phyloP scores from a whole-genome alignment of 2,888 invertebrate species.

The Digitonthophagus gazella region DNA sequence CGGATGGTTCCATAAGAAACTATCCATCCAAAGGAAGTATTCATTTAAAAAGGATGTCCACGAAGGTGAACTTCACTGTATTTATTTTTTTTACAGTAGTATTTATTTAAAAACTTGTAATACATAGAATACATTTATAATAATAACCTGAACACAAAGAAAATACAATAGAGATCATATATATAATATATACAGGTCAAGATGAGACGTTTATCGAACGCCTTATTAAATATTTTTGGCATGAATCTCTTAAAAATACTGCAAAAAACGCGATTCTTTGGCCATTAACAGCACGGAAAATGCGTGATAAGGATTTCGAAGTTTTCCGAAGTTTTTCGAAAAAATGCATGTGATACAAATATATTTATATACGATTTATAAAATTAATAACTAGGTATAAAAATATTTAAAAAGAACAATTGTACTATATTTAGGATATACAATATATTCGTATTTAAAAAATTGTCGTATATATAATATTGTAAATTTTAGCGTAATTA shows the following conservation, averaged over 20 bases:
- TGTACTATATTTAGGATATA: slow-evolving; percentile 35
- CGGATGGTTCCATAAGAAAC: no score
- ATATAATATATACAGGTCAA: slow-evolving; percentile 12
- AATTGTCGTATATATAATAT: slow-evolving; percentile 20
- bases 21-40: no score
- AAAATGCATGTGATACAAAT: slow-evolving; percentile 11
- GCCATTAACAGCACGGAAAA: slow-evolving; percentile 22
- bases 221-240: slow-evolving; percentile 12
- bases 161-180: slow-evolving; percentile 10
- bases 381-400: slow-evolving; percentile 36
- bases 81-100: background rate
- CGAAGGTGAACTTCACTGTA: no score
- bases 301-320: no score
- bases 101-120: slow-evolving; percentile 12
- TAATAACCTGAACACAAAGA: slow-evolving; percentile 14
- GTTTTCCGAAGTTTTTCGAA: no score
- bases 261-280: slow-evolving; percentile 28
- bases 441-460: slow-evolving; percentile 27
- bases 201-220: background rate
- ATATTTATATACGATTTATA: slow-evolving; percentile 32
- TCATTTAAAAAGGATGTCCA: no score
- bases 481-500: slow-evolving; percentile 26
- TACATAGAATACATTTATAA: slow-evolving; percentile 12
- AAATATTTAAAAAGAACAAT: slow-evolving; percentile 37
- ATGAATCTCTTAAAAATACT: slow-evolving; percentile 27